phyloP scores from a whole-genome alignment of 1,140 invertebrate species.

The Dinothrombium tinctorium region DNA sequence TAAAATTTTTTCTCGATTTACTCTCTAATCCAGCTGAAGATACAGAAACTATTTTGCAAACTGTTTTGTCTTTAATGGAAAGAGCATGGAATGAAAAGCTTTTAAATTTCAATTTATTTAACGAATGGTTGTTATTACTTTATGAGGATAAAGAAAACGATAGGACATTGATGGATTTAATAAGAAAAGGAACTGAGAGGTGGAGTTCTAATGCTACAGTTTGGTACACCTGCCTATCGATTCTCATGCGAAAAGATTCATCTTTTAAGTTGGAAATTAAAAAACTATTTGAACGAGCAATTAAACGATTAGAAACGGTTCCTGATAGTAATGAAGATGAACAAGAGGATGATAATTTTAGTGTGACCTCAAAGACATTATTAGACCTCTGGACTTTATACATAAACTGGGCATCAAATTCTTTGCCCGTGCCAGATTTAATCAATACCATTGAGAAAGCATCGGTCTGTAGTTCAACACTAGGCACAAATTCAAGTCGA shows the following conservation, averaged over 20 bases:
- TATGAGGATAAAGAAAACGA: conserved; percentile 12
- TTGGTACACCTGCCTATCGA: background rate
- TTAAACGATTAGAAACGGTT: background rate
- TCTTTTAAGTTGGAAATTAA: background rate
- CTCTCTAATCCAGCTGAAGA: too few species aligned
- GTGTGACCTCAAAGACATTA: background rate
- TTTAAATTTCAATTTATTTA: background rate
- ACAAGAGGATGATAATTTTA: background rate
- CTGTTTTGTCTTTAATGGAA: conserved; percentile 10
- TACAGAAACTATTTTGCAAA: conserved; percentile 1
- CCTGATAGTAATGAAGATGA: background rate
- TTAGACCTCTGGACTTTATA: conserved; percentile 9
- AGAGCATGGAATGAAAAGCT: conserved; percentile 1
- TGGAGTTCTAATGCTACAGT: conserved; percentile 13
- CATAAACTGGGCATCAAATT: conserved; percentile 5
- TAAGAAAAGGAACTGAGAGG: conserved; percentile 9
- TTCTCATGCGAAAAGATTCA: background rate
- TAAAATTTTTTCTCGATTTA: too few species aligned
- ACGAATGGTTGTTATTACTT: conserved; percentile 7
- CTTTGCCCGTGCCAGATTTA: background rate
- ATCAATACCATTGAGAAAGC: background rate
- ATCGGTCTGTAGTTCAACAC: background rate
- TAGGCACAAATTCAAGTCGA: background rate
- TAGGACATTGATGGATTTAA: conserved; percentile 5
- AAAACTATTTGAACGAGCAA: background rate